phyloP scores from a whole-genome alignment of 1,140 invertebrate genomes.

The Drosophila lini region DNA sequence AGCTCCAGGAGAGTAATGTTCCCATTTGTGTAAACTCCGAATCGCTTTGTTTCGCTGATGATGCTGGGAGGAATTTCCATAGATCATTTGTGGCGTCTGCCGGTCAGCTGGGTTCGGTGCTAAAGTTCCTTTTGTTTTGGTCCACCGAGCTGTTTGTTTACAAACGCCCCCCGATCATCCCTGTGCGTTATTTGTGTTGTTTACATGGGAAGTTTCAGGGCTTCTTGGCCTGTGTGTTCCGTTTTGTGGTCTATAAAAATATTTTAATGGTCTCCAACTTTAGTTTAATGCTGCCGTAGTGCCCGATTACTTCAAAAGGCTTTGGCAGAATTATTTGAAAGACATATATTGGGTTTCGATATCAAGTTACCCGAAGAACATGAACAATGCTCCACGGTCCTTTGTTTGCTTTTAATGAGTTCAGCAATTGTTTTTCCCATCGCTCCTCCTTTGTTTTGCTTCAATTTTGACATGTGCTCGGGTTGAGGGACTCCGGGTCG shows the following conservation, averaged over 20 bases:
- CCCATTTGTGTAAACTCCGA: constrained; percentile 61
- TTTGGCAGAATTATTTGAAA: constrained; percentile 49
- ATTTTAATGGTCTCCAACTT: constrained; percentile 55
- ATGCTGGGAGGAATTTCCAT: constrained; percentile 58
- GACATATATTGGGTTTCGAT: constrained; percentile 73
- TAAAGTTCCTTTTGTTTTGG: constrained; percentile 46
- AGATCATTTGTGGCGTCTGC: constrained; percentile 73
- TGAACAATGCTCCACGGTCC: constrained; percentile 50
- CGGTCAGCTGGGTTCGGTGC: constrained; percentile 56
- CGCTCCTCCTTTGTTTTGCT: constrained; percentile 40
- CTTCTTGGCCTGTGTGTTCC: constrained; percentile 37
- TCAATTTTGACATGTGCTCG: constrained; percentile 69
- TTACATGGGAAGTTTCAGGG: constrained; percentile 37
- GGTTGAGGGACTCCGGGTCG: background rate
- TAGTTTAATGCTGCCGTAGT: constrained; percentile 37
- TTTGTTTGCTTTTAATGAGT: constrained; percentile 75
- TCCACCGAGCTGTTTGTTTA: constrained; percentile 37
- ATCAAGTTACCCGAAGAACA: constrained; percentile 54
- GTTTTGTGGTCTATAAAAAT: constrained; percentile 62
- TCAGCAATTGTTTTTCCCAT: constrained; percentile 53
- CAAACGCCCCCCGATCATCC: constrained; percentile 18
- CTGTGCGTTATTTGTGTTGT: constrained; percentile 34
- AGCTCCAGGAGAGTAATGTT: constrained; percentile 60
- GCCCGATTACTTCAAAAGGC: constrained; percentile 68
- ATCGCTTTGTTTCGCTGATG: constrained; percentile 39